Evolutionary conservation across 2,888 invertebrate genomes (phyloP).

Genomic region (Synergus laeviventris): DNA sequence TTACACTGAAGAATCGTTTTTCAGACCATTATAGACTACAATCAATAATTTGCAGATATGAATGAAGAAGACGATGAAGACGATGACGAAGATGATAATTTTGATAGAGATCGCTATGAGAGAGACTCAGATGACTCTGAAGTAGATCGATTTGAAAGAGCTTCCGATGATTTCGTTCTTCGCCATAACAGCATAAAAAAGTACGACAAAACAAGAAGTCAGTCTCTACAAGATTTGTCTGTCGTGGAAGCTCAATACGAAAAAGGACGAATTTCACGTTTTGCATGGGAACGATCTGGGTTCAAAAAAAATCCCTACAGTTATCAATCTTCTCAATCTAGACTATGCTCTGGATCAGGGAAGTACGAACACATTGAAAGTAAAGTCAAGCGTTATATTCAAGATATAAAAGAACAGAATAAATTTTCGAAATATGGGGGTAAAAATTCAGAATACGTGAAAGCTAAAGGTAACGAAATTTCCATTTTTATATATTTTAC

Average conservation of each 20-base stretch:
- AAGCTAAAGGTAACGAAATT: background rate
- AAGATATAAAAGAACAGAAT: slow-evolving; percentile 57
- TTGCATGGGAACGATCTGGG: slow-evolving; percentile 3
- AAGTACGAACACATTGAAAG: slow-evolving; percentile 67
- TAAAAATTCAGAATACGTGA: slow-evolving; percentile 21
- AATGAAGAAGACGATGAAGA: slow-evolving; percentile 56
- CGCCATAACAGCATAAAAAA: slow-evolving; percentile 44
- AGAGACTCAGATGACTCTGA: slow-evolving; percentile 66
- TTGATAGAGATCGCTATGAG: slow-evolving; percentile 63
- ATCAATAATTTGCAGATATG: slow-evolving; percentile 23
- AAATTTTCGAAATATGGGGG: slow-evolving; percentile 46
- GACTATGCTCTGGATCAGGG: slow-evolving; percentile 48
- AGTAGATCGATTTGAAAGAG: slow-evolving; percentile 24
- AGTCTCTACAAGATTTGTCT: slow-evolving; percentile 69
- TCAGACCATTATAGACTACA: background rate
- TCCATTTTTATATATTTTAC: background rate
- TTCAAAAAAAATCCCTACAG: slow-evolving; percentile 30
- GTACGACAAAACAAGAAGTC: slow-evolving; percentile 64
- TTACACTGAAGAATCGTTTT: background rate
- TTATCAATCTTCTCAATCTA: slow-evolving; percentile 47
- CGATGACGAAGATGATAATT: slow-evolving; percentile 58
- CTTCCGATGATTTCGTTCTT: slow-evolving; percentile 45
- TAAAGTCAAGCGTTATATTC: slow-evolving; percentile 70
- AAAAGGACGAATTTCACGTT: slow-evolving; percentile 25
- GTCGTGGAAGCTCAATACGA: slow-evolving; percentile 36